Percentiles rank a stretch among this genome's conserved stretches.
Conservation (phyloP, 1,140 invertebrate species). For the Zaprionus ghesquierei region DNA sequence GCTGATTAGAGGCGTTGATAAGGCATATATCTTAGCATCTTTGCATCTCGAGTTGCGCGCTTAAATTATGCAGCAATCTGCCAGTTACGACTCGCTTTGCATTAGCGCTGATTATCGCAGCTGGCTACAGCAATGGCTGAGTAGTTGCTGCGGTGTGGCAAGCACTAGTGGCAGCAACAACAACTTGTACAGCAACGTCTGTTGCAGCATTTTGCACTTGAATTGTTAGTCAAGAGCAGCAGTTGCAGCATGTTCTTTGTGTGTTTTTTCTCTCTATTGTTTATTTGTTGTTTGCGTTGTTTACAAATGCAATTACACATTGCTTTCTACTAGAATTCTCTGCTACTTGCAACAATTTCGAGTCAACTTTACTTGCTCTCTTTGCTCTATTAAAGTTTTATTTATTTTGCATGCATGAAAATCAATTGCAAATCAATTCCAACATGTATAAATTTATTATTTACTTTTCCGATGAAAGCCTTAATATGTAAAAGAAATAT, state of each 20-base stretch:
- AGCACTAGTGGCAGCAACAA: too few relatives aligned
- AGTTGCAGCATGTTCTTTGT: conserved; percentile 29
- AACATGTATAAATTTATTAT: neutral
- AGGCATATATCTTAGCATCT: conserved; percentile 32
- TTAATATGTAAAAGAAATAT: neutral
- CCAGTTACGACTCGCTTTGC: conserved; percentile 40
- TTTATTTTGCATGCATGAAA: conserved; percentile 3
- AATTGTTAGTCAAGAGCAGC: conserved; percentile 75
- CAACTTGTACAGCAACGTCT: conserved; percentile 57
- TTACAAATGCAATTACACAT: conserved; percentile 64
- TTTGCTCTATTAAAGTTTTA: neutral
- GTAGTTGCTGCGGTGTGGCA: conserved; percentile 13
- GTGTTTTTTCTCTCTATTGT: conserved; percentile 9
- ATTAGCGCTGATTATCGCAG: conserved; percentile 59
- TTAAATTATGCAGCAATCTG: conserved; percentile 63
- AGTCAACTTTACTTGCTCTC: neutral
- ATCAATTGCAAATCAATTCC: neutral
- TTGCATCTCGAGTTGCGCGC: conserved; percentile 21
- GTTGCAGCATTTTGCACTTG: conserved; percentile 71
- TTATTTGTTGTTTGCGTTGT: conserved; percentile 46
- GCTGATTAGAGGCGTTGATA: conserved; percentile 73
- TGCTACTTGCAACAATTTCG: neutral
- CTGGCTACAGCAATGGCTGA: neutral
- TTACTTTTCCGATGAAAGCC: too few relatives aligned
- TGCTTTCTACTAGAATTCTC: conserved; percentile 28